phyloP scores from a whole-genome alignment of 64 coral and sea anemone species.

The Montipora foliosa region DNA sequence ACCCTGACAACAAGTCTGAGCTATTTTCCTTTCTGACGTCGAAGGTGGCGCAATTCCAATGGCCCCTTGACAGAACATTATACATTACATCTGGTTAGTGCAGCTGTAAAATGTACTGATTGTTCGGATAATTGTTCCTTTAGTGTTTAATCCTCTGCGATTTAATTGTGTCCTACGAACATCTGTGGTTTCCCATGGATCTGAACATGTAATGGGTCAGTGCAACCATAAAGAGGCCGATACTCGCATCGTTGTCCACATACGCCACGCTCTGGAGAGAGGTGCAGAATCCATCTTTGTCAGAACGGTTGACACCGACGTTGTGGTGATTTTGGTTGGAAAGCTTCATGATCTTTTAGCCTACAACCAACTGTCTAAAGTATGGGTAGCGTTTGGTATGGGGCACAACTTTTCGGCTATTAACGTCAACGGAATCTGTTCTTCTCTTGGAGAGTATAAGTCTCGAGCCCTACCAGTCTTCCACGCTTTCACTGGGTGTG shows the following conservation, averaged over 20 bases:
- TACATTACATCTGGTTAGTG: conserved; percentile 60
- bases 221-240: conserved; percentile 69
- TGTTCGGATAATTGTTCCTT: not conserved
- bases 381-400: not conserved
- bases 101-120: conserved; percentile 9
- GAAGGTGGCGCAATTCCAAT: conserved; percentile 25
- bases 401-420: not conserved
- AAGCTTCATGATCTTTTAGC: conserved; percentile 7
- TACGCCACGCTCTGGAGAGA: not conserved
- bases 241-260: conserved; percentile 56
- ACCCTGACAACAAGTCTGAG: not conserved
- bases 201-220: conserved; percentile 21
- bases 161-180: conserved; percentile 32
- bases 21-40: conserved; percentile 1
- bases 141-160: not conserved
- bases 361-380: not conserved
- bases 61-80: not conserved
- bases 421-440: not conserved
- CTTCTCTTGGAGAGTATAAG: conserved; percentile 40
- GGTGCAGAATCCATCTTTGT: not conserved
- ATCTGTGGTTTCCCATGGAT: not conserved
- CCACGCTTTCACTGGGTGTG: conserved; percentile 2
- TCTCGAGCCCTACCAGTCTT: conserved; percentile 51
- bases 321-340: conserved; percentile 43
- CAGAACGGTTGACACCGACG: not conserved